Evolutionary conservation across 2,888 invertebrate genomes (phyloP).

Genomic region (Liopterus haemorrhoidalis): DNA sequence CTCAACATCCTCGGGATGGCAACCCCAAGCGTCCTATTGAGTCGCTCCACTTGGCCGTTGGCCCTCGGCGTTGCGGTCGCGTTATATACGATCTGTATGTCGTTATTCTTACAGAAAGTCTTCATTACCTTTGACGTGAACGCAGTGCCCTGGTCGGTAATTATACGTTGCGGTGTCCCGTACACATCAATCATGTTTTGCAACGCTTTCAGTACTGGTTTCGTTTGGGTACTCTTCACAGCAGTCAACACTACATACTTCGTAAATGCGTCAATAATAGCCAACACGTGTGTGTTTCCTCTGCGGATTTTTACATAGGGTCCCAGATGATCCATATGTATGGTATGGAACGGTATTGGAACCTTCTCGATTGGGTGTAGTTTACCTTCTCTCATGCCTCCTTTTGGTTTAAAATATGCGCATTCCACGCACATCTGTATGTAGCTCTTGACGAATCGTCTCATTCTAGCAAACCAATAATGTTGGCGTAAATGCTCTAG

Average conservation of each 20-base stretch:
- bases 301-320: constrained; percentile 32
- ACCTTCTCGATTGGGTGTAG: constrained; percentile 6
- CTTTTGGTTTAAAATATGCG: constrained; percentile 34
- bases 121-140: constrained; percentile 33
- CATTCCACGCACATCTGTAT: constrained; percentile 34
- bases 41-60: constrained; percentile 33
- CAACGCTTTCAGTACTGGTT: constrained; percentile 23
- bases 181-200: constrained; percentile 26
- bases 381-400: constrained; percentile 18
- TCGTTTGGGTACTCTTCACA: constrained; percentile 26
- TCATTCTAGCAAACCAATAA: constrained; percentile 37
- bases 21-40: no score
- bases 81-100: constrained; percentile 30
- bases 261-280: constrained; percentile 33
- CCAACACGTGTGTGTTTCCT: constrained; percentile 32
- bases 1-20: no score
- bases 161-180: constrained; percentile 30
- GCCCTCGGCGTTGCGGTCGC: constrained; percentile 31
- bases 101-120: constrained; percentile 29
- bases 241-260: constrained; percentile 32
- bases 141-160: constrained; percentile 33
- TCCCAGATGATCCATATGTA: constrained; percentile 32
- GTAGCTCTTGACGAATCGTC: constrained; percentile 33
- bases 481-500: constrained; percentile 27
- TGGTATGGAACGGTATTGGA: constrained; percentile 2